A percentile compares a stretch with the other conserved stretches of the same genome.
phyloP scores from a whole-genome alignment of 2,797 vertebrate species.

The Garrulus glandarius region DNA sequence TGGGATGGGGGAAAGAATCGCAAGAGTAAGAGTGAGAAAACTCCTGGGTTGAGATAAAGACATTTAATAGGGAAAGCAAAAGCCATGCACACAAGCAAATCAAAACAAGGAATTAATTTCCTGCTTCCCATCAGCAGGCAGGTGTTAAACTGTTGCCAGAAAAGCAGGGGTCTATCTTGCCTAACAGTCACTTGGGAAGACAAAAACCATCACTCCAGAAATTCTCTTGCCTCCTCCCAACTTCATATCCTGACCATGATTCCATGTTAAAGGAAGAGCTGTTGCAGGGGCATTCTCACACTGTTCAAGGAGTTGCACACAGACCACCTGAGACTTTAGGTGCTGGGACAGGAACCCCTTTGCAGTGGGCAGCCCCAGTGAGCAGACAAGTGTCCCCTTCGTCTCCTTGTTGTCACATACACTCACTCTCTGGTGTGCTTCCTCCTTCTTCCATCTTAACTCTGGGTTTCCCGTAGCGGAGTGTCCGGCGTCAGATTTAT shows the following conservation, averaged over 20 bases:
- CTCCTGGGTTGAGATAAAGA: not conserved
- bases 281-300: not conserved
- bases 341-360: not conserved
- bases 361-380: not conserved
- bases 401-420: not conserved
- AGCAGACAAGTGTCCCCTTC: not conserved
- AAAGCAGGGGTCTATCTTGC: not conserved
- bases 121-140: not conserved
- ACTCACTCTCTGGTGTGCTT: not conserved
- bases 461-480: not conserved
- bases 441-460: not conserved
- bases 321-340: not conserved
- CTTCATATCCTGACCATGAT: not conserved
- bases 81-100: not conserved
- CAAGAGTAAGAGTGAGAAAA: not conserved
- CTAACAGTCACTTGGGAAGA: not conserved
- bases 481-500: not conserved
- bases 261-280: not conserved
- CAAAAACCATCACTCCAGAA: not conserved
- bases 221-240: not conserved
- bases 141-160: not conserved
- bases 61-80: not conserved
- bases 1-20: not conserved
- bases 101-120: not conserved
- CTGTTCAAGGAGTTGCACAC: rapidly evolving